Percentiles rank a stretch among this genome's conserved stretches.
phyloP scores from a whole-genome alignment of 2,888 invertebrate species.

The Furcula furcula region DNA sequence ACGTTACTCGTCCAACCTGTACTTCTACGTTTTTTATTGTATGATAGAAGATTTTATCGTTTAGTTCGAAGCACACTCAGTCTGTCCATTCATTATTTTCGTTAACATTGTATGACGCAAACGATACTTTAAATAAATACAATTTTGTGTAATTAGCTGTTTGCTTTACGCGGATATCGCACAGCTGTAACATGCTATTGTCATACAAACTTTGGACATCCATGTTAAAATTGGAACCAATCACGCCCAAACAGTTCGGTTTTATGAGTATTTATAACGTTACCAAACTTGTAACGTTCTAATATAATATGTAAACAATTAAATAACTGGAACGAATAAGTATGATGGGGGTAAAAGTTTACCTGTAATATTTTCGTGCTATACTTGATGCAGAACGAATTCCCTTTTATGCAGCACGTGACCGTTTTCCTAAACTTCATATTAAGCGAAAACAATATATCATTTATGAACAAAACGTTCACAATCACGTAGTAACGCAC shows the following conservation, averaged over 20 bases:
- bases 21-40: background rate
- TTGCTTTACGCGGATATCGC: conserved; percentile 16
- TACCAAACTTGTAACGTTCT: no score
- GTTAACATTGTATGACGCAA: conserved; percentile 41
- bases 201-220: background rate
- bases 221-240: background rate
- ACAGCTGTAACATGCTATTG: conserved; percentile 15
- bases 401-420: conserved; percentile 64
- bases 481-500: conserved; percentile 37
- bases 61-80: conserved; percentile 13
- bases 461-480: conserved; percentile 18
- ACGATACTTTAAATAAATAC: conserved; percentile 29
- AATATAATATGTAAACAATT: no score
- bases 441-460: conserved; percentile 38
- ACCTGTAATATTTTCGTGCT: conserved; percentile 29
- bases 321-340: no score
- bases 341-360: background rate
- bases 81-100: conserved; percentile 35
- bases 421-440: conserved; percentile 74
- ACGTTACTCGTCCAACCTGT: background rate
- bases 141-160: conserved; percentile 48
- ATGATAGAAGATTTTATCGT: conserved; percentile 15
- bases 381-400: conserved; percentile 58
- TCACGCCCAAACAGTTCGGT: background rate
- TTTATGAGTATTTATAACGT: no score